Evolutionary conservation across 2,797 vertebrate genomes (phyloP).

Genomic region (Peromyscus attwateri): DNA sequence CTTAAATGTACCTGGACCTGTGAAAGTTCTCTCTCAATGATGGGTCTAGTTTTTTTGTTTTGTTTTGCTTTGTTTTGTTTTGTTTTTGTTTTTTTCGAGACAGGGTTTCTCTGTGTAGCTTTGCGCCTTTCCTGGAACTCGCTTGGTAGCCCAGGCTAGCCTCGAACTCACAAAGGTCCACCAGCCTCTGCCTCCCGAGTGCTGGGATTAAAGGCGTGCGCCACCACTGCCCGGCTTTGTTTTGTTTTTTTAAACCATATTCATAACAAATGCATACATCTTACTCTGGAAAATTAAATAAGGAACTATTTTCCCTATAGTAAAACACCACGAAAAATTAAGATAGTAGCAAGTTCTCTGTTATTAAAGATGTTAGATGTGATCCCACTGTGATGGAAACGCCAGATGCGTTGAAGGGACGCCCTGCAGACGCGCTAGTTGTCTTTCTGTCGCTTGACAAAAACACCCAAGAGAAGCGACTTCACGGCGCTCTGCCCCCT

Average conservation of each 20-base stretch:
- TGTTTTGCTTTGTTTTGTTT: no score
- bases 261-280: background rate
- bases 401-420: background rate
- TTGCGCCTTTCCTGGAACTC: no score
- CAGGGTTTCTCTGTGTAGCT: no score
- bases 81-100: no score
- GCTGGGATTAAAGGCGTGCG: no score
- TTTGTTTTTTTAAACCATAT: no score
- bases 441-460: background rate
- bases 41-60: background rate
- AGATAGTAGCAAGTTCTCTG: background rate
- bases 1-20: background rate
- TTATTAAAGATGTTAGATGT: no score
- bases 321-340: background rate
- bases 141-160: no score
- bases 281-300: constrained; percentile 16
- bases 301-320: background rate
- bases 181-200: no score
- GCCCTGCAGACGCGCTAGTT: background rate
- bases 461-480: background rate
- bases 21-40: background rate
- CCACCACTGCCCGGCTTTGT: no score
- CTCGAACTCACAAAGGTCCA: no score
- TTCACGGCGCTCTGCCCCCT: background rate
- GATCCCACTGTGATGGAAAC: background rate